Conservation (phyloP, 2,888 invertebrate species). For the Taenaris catops region DNA sequence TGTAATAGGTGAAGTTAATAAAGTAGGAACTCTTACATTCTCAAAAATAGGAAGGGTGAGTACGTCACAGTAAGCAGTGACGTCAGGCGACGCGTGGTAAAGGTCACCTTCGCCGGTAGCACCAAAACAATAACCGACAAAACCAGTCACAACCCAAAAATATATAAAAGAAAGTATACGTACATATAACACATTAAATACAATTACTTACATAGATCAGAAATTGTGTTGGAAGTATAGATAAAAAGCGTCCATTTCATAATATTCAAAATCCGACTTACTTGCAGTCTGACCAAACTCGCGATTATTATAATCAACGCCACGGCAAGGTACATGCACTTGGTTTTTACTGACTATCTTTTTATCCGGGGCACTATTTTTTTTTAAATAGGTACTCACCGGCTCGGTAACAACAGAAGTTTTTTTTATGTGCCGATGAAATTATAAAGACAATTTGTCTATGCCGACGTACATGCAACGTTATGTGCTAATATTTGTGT, state of each 20-base stretch:
- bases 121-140: conserved; percentile 17
- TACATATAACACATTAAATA: conserved; percentile 12
- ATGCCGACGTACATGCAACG: too few species aligned
- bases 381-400: conserved; percentile 49
- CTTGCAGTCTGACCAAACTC: conserved; percentile 69
- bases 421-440: too few species aligned
- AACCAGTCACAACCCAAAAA: conserved; percentile 11
- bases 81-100: conserved; percentile 15
- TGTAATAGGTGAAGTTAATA: neutral
- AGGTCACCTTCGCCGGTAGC: conserved; percentile 17
- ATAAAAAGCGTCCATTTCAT: conserved; percentile 27
- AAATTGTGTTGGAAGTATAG: conserved; percentile 25
- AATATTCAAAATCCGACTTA: conserved; percentile 43
- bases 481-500: too few species aligned
- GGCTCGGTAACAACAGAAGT: conserved; percentile 48
- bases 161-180: conserved; percentile 7
- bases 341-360: conserved; percentile 35
- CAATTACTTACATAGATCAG: conserved; percentile 23
- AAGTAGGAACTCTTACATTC: conserved; percentile 14
- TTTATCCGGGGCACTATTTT: conserved; percentile 24
- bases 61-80: conserved; percentile 15
- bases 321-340: conserved; percentile 74
- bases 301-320: conserved; percentile 70
- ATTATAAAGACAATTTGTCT: too few species aligned
- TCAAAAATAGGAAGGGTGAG: conserved; percentile 10